Conservation (phyloP, 2,797 vertebrate species). For the Periparus ater region DNA sequence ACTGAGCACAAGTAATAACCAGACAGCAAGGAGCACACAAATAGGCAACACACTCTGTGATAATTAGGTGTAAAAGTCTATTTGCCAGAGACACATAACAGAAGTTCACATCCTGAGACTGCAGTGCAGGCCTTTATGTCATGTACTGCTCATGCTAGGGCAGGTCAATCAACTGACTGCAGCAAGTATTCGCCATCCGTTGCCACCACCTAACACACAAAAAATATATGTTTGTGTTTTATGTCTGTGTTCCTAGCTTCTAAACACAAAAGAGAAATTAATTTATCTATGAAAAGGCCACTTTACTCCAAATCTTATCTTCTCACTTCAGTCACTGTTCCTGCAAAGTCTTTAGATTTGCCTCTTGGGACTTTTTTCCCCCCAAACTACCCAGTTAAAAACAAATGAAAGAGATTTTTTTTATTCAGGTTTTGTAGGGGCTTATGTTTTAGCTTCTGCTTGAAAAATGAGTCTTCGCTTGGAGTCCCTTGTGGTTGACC, state of each 20-base stretch:
- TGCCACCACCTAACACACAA: neutral
- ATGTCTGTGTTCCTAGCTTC: neutral
- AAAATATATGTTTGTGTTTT: neutral
- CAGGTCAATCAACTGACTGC: neutral
- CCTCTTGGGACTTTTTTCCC: neutral
- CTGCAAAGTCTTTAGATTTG: neutral
- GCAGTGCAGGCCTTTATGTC: neutral
- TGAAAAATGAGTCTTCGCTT: slow-evolving; percentile 5
- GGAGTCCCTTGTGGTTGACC: neutral
- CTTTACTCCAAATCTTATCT: neutral
- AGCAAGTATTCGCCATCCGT: neutral
- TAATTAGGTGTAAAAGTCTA: neutral
- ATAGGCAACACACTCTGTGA: neutral
- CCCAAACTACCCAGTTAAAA: neutral
- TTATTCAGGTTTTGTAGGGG: neutral
- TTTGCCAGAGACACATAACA: neutral
- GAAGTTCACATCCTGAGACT: neutral
- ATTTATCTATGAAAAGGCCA: neutral
- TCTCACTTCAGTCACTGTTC: neutral
- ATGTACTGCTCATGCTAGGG: neutral
- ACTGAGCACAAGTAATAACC: neutral
- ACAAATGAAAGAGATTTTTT: neutral
- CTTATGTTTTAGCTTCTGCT: neutral
- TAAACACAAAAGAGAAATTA: neutral
- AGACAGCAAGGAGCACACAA: neutral